A percentile compares a stretch with the other conserved stretches of the same genome.
Evolutionary conservation across 1,140 invertebrate species (phyloP).

Genomic region (Dryas iulia): DNA sequence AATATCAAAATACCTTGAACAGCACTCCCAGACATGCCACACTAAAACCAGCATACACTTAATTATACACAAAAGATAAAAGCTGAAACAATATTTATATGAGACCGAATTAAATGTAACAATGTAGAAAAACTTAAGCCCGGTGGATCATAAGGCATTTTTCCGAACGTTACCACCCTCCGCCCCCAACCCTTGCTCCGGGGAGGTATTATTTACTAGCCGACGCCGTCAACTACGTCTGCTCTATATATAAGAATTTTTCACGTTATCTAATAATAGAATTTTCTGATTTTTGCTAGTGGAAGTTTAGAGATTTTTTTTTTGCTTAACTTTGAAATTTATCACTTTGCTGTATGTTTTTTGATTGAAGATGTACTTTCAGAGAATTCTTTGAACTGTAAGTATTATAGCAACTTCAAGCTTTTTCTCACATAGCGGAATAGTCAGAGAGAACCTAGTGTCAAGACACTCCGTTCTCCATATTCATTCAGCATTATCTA

Average conservation of each 20-base stretch:
- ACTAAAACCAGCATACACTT: background rate
- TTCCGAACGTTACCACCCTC: constrained; percentile 66
- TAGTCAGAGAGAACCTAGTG: background rate
- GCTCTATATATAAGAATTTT: background rate
- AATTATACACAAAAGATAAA: background rate
- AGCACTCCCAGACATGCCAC: background rate
- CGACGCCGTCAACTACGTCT: constrained; percentile 1
- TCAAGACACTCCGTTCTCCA: background rate
- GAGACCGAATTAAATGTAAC: constrained; percentile 39
- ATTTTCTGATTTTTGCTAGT: constrained; percentile 54
- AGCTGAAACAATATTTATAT: constrained; percentile 21
- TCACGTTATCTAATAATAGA: background rate
- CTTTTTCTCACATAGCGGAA: background rate
- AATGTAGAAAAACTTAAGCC: constrained; percentile 56
- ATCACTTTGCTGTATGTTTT: too few species aligned
- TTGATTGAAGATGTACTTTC: too few species aligned
- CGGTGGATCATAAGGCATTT: constrained; percentile 73
- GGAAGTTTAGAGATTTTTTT: too few species aligned
- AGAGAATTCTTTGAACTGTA: too few species aligned
- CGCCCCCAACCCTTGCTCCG: constrained; percentile 45
- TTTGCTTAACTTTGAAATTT: too few species aligned
- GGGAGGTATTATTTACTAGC: constrained; percentile 25
- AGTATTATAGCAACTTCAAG: too few species aligned
- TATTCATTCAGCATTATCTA: too few species aligned
- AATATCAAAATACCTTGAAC: too few species aligned